Conservation (phyloP, 2,888 invertebrate species). For the Operophtera brumata region DNA sequence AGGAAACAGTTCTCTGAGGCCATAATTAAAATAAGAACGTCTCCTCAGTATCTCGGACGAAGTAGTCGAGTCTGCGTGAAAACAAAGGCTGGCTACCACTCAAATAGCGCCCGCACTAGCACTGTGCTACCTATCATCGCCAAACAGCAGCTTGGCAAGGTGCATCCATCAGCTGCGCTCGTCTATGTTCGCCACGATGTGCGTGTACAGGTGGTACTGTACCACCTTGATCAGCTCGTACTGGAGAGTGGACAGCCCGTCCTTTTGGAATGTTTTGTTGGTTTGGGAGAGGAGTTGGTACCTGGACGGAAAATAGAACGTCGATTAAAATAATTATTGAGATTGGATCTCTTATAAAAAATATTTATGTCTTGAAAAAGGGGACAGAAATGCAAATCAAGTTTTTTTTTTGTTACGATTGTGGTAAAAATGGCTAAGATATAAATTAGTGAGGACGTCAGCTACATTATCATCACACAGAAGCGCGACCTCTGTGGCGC, state of each 20-base stretch:
- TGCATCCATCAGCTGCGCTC: slow-evolving; percentile 86
- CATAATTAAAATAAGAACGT: too few species aligned
- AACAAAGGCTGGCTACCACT: not conserved
- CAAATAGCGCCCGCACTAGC: slow-evolving; percentile 14
- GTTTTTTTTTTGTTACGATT: too few species aligned
- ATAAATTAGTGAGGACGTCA: too few species aligned
- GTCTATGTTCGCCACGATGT: slow-evolving; percentile 88
- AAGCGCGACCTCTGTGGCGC: too few species aligned
- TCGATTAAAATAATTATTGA: too few species aligned
- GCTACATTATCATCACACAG: too few species aligned
- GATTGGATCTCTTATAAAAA: too few species aligned
- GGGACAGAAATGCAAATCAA: too few species aligned
- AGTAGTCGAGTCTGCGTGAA: not conserved
- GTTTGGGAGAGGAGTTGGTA: slow-evolving; percentile 92
- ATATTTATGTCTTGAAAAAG: too few species aligned
- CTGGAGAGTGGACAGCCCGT: slow-evolving; percentile 92
- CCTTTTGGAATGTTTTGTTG: slow-evolving; percentile 89
- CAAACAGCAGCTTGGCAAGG: slow-evolving; percentile 78
- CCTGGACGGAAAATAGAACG: slow-evolving; percentile 71
- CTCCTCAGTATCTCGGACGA: too few species aligned
- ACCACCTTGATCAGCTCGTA: slow-evolving; percentile 86
- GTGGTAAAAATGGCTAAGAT: too few species aligned
- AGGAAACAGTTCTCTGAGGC: too few species aligned
- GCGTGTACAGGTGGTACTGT: slow-evolving; percentile 89
- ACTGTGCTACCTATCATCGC: slow-evolving; percentile 63